Evolutionary conservation across 2,888 invertebrate species (phyloP).

Genomic region (Amiota communis): DNA sequence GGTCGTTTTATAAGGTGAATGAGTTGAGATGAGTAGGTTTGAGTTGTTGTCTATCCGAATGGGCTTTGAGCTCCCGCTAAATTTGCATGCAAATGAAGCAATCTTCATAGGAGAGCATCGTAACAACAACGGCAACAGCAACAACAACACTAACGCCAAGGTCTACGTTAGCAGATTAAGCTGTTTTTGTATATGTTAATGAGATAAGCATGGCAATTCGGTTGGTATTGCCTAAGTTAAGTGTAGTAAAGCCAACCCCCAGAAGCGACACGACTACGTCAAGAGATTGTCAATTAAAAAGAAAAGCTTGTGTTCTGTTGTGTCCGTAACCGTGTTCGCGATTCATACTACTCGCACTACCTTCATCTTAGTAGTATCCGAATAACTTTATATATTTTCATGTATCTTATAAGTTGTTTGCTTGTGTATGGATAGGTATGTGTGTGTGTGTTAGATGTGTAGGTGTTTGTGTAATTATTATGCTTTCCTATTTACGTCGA

Average conservation of each 20-base stretch:
- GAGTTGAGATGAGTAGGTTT: neutral
- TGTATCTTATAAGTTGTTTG: too few species aligned
- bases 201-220: conserved; percentile 58
- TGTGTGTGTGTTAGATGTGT: too few species aligned
- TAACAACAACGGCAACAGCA: neutral
- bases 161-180: conserved; percentile 48
- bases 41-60: neutral
- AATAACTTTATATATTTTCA: too few species aligned
- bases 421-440: too few species aligned
- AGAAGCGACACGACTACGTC: too few species aligned
- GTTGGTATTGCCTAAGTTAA: neutral
- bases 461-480: too few species aligned
- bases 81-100: conserved; percentile 27
- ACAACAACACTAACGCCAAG: neutral
- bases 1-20: neutral
- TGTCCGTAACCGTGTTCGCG: too few species aligned
- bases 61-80: neutral
- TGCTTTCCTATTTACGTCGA: too few species aligned
- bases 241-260: conserved; percentile 1
- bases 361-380: too few species aligned
- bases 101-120: neutral
- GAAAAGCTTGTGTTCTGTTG: too few species aligned
- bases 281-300: too few species aligned
- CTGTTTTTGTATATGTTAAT: conserved; percentile 60
- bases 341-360: too few species aligned